phyloP scores from a whole-genome alignment of 2,888 invertebrate genomes.

The Drosophila robusta region DNA sequence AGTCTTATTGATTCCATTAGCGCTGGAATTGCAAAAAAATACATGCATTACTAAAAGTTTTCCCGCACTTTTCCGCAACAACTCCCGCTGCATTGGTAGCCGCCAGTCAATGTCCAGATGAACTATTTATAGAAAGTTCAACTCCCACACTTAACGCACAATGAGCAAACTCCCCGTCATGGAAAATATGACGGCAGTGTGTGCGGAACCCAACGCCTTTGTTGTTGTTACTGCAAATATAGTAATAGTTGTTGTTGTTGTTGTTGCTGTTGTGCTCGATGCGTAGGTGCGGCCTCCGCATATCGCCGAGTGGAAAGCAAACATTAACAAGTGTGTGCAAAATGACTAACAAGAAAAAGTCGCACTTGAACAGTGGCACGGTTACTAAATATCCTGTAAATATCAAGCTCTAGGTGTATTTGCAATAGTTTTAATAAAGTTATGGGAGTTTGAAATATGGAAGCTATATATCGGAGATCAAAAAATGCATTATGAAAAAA shows the following conservation, averaged over 20 bases:
- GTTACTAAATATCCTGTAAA: conserved; percentile 8
- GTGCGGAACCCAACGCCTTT: conserved; percentile 27
- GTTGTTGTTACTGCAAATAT: conserved; percentile 25
- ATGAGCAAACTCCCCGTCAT: conserved; percentile 24
- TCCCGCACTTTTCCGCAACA: neutral
- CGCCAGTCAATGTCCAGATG: conserved; percentile 23
- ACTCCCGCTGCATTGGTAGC: neutral
- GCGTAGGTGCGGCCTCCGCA: conserved; percentile 42
- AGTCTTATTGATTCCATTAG: conserved; percentile 62
- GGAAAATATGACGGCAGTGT: conserved; percentile 60
- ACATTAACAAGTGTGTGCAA: conserved; percentile 71
- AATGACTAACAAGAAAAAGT: conserved; percentile 28
- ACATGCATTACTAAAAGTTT: conserved; percentile 10
- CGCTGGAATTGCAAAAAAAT: conserved; percentile 14
- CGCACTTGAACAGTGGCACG: neutral
- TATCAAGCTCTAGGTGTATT: neutral
- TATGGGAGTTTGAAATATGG: no score
- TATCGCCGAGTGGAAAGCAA: conserved; percentile 51
- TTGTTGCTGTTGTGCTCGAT: conserved; percentile 15
- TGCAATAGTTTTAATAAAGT: no score
- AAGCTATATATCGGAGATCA: no score
- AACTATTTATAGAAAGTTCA: conserved; percentile 52
- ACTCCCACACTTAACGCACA: conserved; percentile 50
- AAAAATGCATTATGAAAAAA: no score
- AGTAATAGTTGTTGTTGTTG: conserved; percentile 23